phyloP scores from a whole-genome alignment of 2,797 vertebrate genomes.

The Jordanella pulchra region DNA sequence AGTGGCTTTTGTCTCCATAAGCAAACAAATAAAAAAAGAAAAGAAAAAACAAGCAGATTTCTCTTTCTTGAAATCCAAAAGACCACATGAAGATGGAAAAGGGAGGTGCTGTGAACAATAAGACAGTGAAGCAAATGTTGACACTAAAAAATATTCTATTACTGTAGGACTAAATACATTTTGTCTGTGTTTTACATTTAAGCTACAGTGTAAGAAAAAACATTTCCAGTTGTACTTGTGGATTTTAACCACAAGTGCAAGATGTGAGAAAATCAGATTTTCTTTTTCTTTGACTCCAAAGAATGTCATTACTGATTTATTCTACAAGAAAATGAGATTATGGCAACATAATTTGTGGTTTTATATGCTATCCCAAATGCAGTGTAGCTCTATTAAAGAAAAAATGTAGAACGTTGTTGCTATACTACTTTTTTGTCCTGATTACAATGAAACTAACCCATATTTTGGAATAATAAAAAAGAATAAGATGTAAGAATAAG shows the following conservation, averaged over 20 bases:
- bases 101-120: constrained; percentile 12
- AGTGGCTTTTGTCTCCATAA: constrained; percentile 55
- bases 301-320: constrained; percentile 9
- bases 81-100: constrained; percentile 44
- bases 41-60: too few relatives aligned
- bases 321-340: constrained; percentile 22
- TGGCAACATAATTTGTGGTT: constrained; percentile 2
- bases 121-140: constrained; percentile 40
- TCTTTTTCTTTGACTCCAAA: constrained; percentile 5
- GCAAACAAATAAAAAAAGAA: constrained; percentile 69
- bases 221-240: constrained; percentile 15
- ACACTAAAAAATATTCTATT: constrained; percentile 50
- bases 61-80: constrained; percentile 49
- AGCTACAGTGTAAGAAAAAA: constrained; percentile 33
- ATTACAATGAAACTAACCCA: constrained; percentile 49
- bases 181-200: constrained; percentile 37
- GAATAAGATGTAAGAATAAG: constrained; percentile 16
- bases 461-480: constrained; percentile 17
- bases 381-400: constrained; percentile 23
- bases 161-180: constrained; percentile 44
- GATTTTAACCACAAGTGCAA: constrained; percentile 5
- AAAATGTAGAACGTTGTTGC: constrained; percentile 31
- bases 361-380: constrained; percentile 26
- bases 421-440: constrained; percentile 40
- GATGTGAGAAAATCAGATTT: constrained; percentile 5